Conservation (phyloP, 2,888 invertebrate genomes). For the Caprella mutica region DNA sequence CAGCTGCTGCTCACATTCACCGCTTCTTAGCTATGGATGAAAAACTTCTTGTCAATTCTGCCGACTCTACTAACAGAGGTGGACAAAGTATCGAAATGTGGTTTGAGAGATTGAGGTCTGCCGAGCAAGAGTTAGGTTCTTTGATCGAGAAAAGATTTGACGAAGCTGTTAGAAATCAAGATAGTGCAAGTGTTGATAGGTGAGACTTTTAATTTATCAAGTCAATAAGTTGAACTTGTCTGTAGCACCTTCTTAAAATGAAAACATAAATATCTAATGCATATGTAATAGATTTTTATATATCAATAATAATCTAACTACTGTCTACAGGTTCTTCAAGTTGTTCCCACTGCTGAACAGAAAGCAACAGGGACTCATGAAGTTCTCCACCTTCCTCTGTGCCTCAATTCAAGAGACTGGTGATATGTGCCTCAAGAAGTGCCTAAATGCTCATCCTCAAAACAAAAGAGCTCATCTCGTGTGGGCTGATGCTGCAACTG, state of each 20-base stretch:
- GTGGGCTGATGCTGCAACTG: constrained; percentile 72
- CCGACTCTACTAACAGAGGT: constrained; percentile 21
- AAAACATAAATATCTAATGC: too few relatives aligned
- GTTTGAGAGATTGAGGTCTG: constrained; percentile 60
- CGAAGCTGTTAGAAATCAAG: constrained; percentile 76
- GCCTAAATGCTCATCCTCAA: constrained; percentile 50
- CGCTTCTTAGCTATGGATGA: constrained; percentile 89
- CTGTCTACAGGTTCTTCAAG: constrained; percentile 92
- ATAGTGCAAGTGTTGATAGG: constrained; percentile 80
- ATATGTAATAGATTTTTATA: too few relatives aligned
- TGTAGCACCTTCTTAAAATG: too few relatives aligned
- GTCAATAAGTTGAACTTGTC: too few relatives aligned
- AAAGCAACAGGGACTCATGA: constrained; percentile 75
- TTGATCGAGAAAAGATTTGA: constrained; percentile 73
- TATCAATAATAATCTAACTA: too few relatives aligned
- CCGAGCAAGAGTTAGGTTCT: constrained; percentile 56
- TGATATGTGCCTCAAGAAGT: constrained; percentile 57
- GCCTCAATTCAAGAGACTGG: constrained; percentile 55
- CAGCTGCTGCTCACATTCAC: constrained; percentile 89
- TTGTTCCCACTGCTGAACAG: constrained; percentile 89
- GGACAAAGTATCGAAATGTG: constrained; percentile 59
- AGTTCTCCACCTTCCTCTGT: constrained; percentile 79
- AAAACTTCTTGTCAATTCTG: constrained; percentile 47
- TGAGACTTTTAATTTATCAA: too few relatives aligned
- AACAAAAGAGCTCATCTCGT: constrained; percentile 64